These are phyloP conservation scores for Aporophyla lueneburgensis DNA, from an alignment of 2,888 invertebrate species.

Conservation along the genomic window DNA sequence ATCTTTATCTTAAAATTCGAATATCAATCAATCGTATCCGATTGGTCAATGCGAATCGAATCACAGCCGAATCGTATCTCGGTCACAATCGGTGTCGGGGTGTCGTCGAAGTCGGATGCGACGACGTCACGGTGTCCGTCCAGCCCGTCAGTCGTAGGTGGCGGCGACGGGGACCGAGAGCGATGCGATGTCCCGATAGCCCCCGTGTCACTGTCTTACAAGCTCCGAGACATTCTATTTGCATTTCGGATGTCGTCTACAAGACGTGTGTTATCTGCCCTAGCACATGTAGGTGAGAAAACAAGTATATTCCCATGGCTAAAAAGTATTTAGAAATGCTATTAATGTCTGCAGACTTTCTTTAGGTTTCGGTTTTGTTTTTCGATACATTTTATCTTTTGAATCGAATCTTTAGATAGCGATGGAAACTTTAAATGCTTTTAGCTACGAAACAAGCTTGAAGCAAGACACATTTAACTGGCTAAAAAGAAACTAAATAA, in stretches of 20 bases:
- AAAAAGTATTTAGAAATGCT: conserved; percentile 58
- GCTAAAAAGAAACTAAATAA: background rate
- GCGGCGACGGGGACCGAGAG: conserved; percentile 61
- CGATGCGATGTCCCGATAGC: conserved; percentile 78
- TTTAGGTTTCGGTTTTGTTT: conserved; percentile 46
- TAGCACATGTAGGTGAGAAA: conserved; percentile 66
- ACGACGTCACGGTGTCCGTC: conserved; percentile 67
- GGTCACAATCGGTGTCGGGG: conserved; percentile 83
- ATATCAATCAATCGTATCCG: conserved; percentile 76
- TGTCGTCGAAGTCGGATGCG: conserved; percentile 70
- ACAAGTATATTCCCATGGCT: conserved; percentile 69
- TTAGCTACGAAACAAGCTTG: conserved; percentile 11
- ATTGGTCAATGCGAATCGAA: conserved; percentile 80
- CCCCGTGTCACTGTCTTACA: conserved; percentile 77
- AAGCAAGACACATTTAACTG: conserved; percentile 1
- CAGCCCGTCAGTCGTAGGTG: conserved; percentile 66
- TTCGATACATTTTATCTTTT: conserved; percentile 33
- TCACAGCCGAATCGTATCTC: conserved; percentile 81
- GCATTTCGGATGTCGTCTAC: conserved; percentile 80
- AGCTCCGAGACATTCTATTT: conserved; percentile 81
- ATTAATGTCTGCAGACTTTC: conserved; percentile 58
- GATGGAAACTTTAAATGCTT: conserved; percentile 43
- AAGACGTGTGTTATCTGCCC: conserved; percentile 74
- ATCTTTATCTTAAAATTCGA: conserved; percentile 73
- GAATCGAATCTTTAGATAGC: conserved; percentile 36